A percentile compares a stretch with the other conserved stretches of the same genome.
Conservation (phyloP, 2,113 vertebrate genomes). For the Anhinga rufa region DNA sequence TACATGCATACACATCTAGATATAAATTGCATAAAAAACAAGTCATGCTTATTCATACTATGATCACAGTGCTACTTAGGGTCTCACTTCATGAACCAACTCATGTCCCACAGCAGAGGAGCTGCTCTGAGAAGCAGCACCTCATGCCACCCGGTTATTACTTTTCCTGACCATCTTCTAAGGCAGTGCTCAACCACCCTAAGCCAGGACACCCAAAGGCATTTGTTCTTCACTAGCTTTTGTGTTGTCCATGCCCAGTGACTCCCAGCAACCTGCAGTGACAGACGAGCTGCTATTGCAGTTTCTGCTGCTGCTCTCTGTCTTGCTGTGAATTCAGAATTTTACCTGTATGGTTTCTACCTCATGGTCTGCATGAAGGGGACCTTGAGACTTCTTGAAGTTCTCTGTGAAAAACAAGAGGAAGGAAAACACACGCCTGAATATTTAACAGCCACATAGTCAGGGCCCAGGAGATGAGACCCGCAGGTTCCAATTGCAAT, state of each 20-base stretch:
- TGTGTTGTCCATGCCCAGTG: not conserved
- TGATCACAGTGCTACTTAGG: not conserved
- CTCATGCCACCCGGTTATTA: not conserved
- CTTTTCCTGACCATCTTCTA: not conserved
- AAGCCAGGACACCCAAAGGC: not conserved
- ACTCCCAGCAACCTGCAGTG: not conserved
- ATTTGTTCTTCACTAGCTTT: not conserved
- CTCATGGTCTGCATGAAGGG: not conserved
- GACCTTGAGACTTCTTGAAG: not conserved
- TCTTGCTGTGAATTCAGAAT: not conserved
- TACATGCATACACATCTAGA: fast-evolving
- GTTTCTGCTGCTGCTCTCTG: not conserved
- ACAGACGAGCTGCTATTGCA: not conserved
- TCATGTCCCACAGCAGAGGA: not conserved
- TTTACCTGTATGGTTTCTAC: not conserved
- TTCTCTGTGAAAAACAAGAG: not conserved
- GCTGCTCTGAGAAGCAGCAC: not conserved
- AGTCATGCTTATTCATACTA: not conserved
- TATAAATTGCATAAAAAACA: not conserved
- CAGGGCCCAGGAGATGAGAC: not conserved
- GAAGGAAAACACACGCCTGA: not conserved
- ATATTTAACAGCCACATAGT: not conserved
- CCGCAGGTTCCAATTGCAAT: not conserved
- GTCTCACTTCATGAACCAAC: not conserved
- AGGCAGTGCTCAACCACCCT: not conserved